A percentile compares a stretch with the other conserved stretches of the same genome.
phyloP scores from a whole-genome alignment of 1,140 invertebrate genomes.

The Parasteatoda tepidariorum region DNA sequence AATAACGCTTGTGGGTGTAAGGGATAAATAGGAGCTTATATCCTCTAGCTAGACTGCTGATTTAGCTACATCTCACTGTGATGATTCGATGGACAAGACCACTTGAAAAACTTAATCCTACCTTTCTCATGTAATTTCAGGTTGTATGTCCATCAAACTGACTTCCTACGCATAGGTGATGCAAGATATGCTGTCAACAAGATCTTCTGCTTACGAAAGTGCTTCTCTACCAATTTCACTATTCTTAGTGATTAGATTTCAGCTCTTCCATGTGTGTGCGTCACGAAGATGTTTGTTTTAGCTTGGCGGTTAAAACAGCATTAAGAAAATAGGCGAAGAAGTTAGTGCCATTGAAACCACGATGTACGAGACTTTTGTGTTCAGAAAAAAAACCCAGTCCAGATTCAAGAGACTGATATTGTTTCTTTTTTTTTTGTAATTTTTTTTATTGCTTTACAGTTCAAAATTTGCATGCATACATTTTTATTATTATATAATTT shows the following conservation, averaged over 20 bases:
- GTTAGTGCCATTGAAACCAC: neutral
- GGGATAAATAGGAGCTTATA: slow-evolving; percentile 33
- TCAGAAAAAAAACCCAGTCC: neutral
- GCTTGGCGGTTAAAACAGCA: slow-evolving; percentile 41
- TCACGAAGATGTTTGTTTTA: slow-evolving; percentile 54
- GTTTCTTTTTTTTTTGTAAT: neutral
- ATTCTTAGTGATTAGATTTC: slow-evolving; percentile 61
- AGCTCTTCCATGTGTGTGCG: slow-evolving; percentile 43
- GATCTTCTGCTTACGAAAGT: neutral
- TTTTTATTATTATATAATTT: neutral
- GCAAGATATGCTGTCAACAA: slow-evolving; percentile 44
- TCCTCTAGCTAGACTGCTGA: slow-evolving; percentile 58
- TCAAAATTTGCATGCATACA: slow-evolving; percentile 43
- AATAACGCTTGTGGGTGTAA: slow-evolving; percentile 22
- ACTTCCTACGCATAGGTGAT: slow-evolving; percentile 48
- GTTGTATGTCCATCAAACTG: slow-evolving; percentile 48
- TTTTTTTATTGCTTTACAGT: neutral
- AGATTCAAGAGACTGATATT: neutral
- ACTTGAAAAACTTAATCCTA: slow-evolving; percentile 61
- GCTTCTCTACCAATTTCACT: slow-evolving; percentile 43
- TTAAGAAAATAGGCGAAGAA: slow-evolving; percentile 48
- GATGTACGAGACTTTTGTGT: neutral
- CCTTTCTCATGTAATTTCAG: slow-evolving; percentile 60
- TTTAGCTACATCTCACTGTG: slow-evolving; percentile 60
- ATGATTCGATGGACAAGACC: slow-evolving; percentile 54